Conservation (phyloP, 1,140 invertebrate species). For the Cylas formicarius region DNA sequence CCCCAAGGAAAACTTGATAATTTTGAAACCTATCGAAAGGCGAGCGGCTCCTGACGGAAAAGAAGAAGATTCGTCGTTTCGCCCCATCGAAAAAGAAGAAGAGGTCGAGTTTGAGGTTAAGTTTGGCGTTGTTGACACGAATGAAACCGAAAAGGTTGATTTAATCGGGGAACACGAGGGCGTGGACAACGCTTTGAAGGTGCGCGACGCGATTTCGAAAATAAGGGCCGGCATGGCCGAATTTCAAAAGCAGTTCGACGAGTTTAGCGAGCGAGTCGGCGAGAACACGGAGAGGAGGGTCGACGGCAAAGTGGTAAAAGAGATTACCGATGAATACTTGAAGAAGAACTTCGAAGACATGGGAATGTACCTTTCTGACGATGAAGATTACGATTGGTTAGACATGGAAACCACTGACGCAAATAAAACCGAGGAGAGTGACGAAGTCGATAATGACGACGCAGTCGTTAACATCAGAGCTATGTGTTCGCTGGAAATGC, state of each 20-base stretch:
- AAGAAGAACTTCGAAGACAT: conserved; percentile 24
- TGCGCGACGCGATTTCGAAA: conserved; percentile 26
- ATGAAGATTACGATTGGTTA: conserved; percentile 7
- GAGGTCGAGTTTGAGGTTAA: conserved; percentile 15
- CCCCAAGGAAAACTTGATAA: conserved; percentile 21
- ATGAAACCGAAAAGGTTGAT: conserved; percentile 10
- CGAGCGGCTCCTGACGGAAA: too few species aligned
- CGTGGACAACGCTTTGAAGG: conserved; percentile 20
- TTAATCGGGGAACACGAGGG: conserved; percentile 4
- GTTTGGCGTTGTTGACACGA: conserved; percentile 15
- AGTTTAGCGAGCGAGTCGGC: conserved; percentile 20
- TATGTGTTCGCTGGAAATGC: conserved; percentile 35
- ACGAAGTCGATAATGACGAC: background rate
- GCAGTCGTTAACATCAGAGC: conserved; percentile 20
- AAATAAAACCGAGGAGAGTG: conserved; percentile 5
- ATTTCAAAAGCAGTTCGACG: conserved; percentile 26
- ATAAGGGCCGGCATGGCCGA: conserved; percentile 27
- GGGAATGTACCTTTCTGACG: conserved; percentile 19
- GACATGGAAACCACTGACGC: conserved; percentile 14
- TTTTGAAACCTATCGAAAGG: conserved; percentile 21
- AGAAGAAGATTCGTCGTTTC: too few species aligned
- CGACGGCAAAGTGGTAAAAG: conserved; percentile 7
- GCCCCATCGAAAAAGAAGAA: too few species aligned
- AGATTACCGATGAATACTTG: conserved; percentile 21
- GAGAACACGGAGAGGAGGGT: background rate